These are phyloP conservation scores for Diachrysia chrysitis DNA, from an alignment of 2,888 invertebrate genomes.

Conservation along the genomic window DNA sequence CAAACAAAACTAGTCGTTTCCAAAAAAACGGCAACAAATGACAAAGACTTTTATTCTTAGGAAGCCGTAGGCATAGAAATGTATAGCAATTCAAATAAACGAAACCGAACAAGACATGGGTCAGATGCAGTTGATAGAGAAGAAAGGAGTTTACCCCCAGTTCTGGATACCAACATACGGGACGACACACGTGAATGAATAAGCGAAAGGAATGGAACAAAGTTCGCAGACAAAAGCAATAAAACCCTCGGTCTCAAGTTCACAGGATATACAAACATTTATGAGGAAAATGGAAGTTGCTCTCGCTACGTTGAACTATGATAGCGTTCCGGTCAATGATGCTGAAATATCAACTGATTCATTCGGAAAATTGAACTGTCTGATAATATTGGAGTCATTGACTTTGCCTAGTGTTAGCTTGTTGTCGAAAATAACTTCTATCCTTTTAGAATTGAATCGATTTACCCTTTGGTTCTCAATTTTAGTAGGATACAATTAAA, in stretches of 20 bases:
- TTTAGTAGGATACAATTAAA: background rate
- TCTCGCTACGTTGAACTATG: conserved; percentile 38
- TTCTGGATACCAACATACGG: conserved; percentile 28
- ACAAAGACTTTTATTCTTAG: background rate
- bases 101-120: background rate
- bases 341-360: conserved; percentile 38
- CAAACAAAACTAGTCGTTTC: too few species aligned
- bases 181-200: conserved; percentile 31
- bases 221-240: conserved; percentile 6
- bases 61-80: background rate
- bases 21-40: too few species aligned
- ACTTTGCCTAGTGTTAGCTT: background rate
- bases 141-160: background rate
- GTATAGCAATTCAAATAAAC: background rate
- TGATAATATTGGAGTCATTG: conserved; percentile 28
- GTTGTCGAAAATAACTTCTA: background rate
- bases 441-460: background rate
- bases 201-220: conserved; percentile 13
- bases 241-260: conserved; percentile 12
- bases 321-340: conserved; percentile 30
- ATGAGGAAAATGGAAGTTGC: conserved; percentile 13
- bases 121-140: background rate
- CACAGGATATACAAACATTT: conserved; percentile 17
- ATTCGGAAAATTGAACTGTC: conserved; percentile 30
- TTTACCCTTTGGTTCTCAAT: background rate